Evolutionary conservation across 2,113 vertebrate genomes (phyloP).

Genomic region (Scalopus aquaticus): DNA sequence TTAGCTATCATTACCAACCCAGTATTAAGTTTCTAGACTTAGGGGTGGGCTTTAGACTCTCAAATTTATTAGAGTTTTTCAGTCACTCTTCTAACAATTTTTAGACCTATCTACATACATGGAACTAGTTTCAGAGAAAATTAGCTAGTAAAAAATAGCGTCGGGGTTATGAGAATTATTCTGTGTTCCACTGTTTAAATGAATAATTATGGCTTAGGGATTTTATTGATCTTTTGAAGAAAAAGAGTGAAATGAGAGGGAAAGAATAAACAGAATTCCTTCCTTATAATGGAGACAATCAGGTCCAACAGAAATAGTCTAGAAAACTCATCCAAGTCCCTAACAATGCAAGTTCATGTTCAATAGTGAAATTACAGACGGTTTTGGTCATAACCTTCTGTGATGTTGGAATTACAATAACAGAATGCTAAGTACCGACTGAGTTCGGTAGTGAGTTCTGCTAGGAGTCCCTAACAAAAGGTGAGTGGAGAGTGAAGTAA

Average conservation of each 20-base stretch:
- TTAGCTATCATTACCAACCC: neutral
- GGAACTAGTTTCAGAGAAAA: slow-evolving; percentile 11
- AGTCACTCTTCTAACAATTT: neutral
- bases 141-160: neutral
- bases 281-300: neutral
- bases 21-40: neutral
- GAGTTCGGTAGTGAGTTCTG: neutral
- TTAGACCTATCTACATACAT: neutral
- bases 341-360: neutral
- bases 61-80: neutral
- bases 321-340: neutral
- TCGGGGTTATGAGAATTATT: neutral
- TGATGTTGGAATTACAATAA: neutral
- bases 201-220: neutral
- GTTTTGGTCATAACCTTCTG: neutral
- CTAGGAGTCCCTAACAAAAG: neutral
- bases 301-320: neutral
- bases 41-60: neutral
- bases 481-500: neutral
- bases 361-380: neutral
- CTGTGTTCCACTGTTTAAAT: neutral
- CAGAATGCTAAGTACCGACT: neutral
- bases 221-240: neutral
- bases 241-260: neutral
- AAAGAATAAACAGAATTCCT: neutral